Percentiles rank a stretch among this genome's conserved stretches.
Evolutionary conservation across 1,140 invertebrate species (phyloP).

Genomic region (Chelonus insularis): DNA sequence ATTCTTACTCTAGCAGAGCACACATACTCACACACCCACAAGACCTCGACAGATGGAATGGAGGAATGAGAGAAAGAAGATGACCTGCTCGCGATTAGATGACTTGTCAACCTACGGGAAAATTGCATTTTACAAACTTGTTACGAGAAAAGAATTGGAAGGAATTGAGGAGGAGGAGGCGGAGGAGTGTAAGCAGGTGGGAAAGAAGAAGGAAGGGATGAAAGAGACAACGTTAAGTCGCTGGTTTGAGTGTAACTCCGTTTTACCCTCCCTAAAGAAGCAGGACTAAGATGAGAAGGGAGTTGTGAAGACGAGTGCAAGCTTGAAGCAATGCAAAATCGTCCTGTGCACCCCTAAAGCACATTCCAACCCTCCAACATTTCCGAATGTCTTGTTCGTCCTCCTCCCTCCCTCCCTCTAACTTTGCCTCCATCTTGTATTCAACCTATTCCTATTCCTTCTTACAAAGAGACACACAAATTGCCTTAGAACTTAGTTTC

Average conservation of each 20-base stretch:
- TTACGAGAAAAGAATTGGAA: constrained; percentile 57
- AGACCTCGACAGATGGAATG: no score
- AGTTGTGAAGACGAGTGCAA: neutral
- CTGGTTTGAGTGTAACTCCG: no score
- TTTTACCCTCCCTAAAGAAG: neutral
- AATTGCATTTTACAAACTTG: constrained; percentile 60
- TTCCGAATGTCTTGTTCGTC: neutral
- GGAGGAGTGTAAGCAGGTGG: constrained; percentile 33
- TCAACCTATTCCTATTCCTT: constrained; percentile 44
- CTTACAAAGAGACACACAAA: constrained; percentile 59
- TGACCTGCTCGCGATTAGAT: constrained; percentile 46
- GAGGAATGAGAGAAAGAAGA: constrained; percentile 27
- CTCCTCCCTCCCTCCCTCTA: constrained; percentile 16
- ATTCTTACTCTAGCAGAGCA: no score
- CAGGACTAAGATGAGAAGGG: neutral
- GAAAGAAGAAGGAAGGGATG: no score
- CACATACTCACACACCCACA: no score
- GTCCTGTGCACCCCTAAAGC: neutral
- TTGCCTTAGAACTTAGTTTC: constrained; percentile 59
- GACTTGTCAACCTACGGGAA: constrained; percentile 56
- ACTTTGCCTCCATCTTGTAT: constrained; percentile 24
- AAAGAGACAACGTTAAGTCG: no score
- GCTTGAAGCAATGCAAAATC: neutral
- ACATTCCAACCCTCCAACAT: constrained; percentile 8
- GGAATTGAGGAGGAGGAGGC: constrained; percentile 42